A percentile compares a stretch with the other conserved stretches of the same genome.
Conservation (phyloP, 1,140 invertebrate genomes). For the Armadillidium nasatum region DNA sequence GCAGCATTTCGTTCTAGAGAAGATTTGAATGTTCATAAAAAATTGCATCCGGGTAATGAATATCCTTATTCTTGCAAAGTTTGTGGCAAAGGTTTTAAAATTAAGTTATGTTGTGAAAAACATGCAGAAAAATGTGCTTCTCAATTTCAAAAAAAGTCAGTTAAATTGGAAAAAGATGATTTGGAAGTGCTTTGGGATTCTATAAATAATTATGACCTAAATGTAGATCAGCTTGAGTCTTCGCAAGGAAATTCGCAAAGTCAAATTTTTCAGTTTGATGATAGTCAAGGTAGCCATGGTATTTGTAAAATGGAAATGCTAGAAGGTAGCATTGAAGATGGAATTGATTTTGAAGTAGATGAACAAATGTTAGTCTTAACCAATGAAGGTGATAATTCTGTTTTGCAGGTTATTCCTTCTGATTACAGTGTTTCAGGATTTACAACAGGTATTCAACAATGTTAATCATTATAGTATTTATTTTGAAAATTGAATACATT, state of each 20-base stretch:
- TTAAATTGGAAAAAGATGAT: too few relatives aligned
- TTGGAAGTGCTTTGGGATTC: too few relatives aligned
- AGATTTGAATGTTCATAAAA: slow-evolving; percentile 16
- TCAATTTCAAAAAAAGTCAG: neutral
- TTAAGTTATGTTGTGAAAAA: slow-evolving; percentile 14
- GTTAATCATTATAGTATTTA: too few relatives aligned
- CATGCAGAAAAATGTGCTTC: slow-evolving; percentile 18
- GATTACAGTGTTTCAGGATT: too few relatives aligned
- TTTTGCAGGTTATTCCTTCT: neutral
- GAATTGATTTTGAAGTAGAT: neutral
- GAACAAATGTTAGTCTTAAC: neutral
- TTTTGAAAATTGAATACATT: too few relatives aligned
- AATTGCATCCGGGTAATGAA: slow-evolving; percentile 21
- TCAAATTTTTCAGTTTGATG: neutral
- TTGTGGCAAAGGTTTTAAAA: slow-evolving; percentile 29
- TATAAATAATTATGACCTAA: too few relatives aligned
- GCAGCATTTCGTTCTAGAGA: slow-evolving; percentile 9
- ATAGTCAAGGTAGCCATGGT: neutral
- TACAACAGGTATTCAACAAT: too few relatives aligned
- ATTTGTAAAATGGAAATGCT: neutral
- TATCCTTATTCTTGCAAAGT: slow-evolving; percentile 21
- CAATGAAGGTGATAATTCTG: neutral
- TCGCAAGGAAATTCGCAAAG: neutral
- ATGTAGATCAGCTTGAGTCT: too few relatives aligned
- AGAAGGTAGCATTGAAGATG: neutral